These are phyloP conservation scores for Heliopora coerulea DNA, from an alignment of 92 coral and sea anemone genomes.

Conservation along the genomic window DNA sequence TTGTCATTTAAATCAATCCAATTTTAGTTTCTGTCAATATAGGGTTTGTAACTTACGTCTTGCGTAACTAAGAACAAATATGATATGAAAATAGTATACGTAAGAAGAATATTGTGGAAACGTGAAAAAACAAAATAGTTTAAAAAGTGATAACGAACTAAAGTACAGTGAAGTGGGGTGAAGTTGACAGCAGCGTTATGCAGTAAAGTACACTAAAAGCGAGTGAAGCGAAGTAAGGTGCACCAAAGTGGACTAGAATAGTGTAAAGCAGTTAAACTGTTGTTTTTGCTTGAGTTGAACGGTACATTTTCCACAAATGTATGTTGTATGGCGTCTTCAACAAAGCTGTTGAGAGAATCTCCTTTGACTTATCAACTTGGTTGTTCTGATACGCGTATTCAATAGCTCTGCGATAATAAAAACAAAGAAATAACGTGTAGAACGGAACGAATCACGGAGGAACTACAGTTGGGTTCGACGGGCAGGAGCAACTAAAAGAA, in stretches of 20 bases:
- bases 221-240: no score
- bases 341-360: constrained; percentile 62
- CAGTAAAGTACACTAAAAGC: no score
- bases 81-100: not conserved
- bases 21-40: not conserved
- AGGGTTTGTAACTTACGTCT: no score
- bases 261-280: no score
- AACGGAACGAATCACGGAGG: not conserved
- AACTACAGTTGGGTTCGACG: no score
- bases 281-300: constrained; percentile 6
- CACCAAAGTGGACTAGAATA: no score
- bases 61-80: not conserved
- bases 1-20: not conserved
- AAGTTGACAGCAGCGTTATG: not conserved
- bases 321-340: constrained; percentile 66
- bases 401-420: constrained; percentile 6
- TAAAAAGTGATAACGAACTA: not conserved
- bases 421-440: not conserved
- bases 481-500: no score
- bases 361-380: constrained; percentile 62
- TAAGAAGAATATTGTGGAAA: no score
- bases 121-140: not conserved
- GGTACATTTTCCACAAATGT: constrained; percentile 98
- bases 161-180: not conserved
- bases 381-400: constrained; percentile 10